phyloP scores from a whole-genome alignment of 1,140 invertebrate species.

The Eufriesea mexicana region DNA sequence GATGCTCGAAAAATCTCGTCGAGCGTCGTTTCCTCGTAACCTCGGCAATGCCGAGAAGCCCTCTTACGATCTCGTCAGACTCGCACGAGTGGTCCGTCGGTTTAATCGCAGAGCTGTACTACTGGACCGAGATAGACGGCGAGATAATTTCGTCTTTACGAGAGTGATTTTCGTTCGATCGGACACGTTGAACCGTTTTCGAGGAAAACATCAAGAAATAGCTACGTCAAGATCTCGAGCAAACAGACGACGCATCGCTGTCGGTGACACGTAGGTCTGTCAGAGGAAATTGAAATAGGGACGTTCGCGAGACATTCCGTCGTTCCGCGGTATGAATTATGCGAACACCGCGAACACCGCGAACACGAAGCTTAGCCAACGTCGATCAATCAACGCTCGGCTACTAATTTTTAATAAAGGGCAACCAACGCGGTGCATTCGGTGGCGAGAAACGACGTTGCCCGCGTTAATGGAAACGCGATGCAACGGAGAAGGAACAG shows the following conservation, averaged over 20 bases:
- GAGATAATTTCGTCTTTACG: too few species aligned
- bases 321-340: neutral
- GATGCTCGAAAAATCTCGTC: neutral
- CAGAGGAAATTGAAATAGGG: conserved; percentile 23
- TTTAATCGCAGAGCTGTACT: neutral
- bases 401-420: conserved; percentile 3
- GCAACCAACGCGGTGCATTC: neutral
- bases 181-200: too few species aligned
- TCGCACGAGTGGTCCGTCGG: neutral
- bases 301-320: neutral
- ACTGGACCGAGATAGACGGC: neutral
- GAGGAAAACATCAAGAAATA: neutral
- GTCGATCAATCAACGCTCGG: neutral
- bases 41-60: neutral
- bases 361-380: neutral
- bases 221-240: neutral
- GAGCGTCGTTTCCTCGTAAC: neutral
- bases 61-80: neutral
- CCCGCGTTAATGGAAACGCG: neutral
- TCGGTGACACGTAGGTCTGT: neutral
- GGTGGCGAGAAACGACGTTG: too few species aligned
- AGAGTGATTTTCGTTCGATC: too few species aligned
- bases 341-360: neutral
- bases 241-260: neutral
- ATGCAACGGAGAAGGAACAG: too few species aligned